Conservation (phyloP, 2,888 invertebrate species). For the Halocaridina rubra region DNA sequence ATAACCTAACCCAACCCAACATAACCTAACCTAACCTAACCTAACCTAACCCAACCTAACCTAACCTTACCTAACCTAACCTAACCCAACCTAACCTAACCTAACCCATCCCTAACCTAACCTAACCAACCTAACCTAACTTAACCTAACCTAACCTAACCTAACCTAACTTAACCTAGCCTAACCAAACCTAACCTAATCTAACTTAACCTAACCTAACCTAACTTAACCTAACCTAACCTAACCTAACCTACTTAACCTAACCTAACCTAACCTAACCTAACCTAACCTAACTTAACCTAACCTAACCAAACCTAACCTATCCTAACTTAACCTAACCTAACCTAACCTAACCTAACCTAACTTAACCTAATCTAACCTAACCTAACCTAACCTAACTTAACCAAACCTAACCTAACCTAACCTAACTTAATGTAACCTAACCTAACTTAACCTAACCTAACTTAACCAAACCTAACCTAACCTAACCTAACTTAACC, state of each 20-base stretch:
- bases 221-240: neutral
- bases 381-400: neutral
- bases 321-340: neutral
- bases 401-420: neutral
- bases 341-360: neutral
- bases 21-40: neutral
- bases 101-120: neutral
- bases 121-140: neutral
- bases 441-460: neutral
- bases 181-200: neutral
- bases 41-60: neutral
- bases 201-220: neutral
- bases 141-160: neutral
- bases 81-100: neutral
- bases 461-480: neutral
- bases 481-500: neutral
- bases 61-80: neutral
- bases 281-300: neutral
- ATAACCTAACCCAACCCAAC: neutral
- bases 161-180: neutral
- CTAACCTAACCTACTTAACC: neutral
- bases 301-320: neutral
- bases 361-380: neutral
- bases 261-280: neutral
- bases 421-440: neutral